These are phyloP conservation scores for Hydrophis major DNA, from an alignment of 2,797 vertebrate species.

Conservation along the genomic window DNA sequence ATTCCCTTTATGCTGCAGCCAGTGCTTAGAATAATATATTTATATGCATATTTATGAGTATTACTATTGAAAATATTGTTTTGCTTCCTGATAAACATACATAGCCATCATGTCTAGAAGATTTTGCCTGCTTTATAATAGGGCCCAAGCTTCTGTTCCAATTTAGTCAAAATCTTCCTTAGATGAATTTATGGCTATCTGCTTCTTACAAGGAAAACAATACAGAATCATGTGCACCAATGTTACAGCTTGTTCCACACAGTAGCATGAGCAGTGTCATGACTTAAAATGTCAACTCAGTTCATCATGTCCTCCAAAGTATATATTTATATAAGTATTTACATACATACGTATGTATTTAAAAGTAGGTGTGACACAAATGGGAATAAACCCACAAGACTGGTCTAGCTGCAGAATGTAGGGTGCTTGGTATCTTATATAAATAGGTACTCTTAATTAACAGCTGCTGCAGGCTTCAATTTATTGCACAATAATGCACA, in stretches of 20 bases:
- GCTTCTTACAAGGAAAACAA: background rate
- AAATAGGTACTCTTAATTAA: background rate
- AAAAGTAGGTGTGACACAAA: background rate
- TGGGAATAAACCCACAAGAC: background rate
- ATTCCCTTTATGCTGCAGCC: background rate
- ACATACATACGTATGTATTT: background rate
- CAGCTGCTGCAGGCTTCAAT: background rate
- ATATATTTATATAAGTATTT: too few relatives aligned
- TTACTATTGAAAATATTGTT: background rate
- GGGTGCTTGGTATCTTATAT: background rate
- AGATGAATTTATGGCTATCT: background rate
- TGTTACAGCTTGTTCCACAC: background rate
- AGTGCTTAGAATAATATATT: background rate
- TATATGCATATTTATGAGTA: background rate
- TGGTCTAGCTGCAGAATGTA: background rate
- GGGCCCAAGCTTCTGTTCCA: background rate
- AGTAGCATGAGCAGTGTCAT: background rate
- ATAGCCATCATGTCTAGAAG: background rate
- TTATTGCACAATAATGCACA: background rate
- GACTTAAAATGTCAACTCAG: background rate
- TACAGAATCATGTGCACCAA: too few relatives aligned
- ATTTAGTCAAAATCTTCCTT: background rate
- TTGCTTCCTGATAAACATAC: background rate
- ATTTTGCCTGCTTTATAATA: background rate
- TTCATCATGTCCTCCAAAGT: too few relatives aligned